Conservation (phyloP, 1,140 invertebrate genomes). For the Harpegnathos saltator region DNA sequence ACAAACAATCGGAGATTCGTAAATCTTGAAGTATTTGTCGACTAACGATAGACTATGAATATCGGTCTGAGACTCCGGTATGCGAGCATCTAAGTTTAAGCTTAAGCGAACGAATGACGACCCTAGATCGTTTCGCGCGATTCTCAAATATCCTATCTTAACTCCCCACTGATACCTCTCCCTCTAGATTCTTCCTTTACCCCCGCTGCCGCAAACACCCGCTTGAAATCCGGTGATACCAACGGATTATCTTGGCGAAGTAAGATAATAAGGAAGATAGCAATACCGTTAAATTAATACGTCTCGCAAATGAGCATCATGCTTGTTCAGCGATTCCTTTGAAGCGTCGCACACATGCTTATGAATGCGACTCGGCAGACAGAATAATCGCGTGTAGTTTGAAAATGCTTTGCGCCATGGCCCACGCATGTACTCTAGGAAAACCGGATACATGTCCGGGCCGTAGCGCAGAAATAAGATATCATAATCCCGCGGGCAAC, state of each 20-base stretch:
- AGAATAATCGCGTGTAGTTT: conserved; percentile 47
- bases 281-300: conserved; percentile 65
- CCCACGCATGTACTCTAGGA: conserved; percentile 69
- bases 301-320: conserved; percentile 35
- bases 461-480: conserved; percentile 79
- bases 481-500: conserved; percentile 78
- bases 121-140: conserved; percentile 49
- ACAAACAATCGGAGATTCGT: too few species aligned
- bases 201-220: conserved; percentile 3
- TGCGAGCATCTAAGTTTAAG: conserved; percentile 53
- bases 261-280: conserved; percentile 69
- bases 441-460: conserved; percentile 76
- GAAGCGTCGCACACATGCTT: conserved; percentile 44
- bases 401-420: conserved; percentile 41
- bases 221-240: conserved; percentile 39
- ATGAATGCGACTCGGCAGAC: background rate
- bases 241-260: conserved; percentile 45
- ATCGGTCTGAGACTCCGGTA: conserved; percentile 40
- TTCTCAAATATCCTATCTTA: conserved; percentile 48
- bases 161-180: conserved; percentile 11
- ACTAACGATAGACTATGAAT: too few species aligned
- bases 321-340: conserved; percentile 29
- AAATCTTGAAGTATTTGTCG: too few species aligned
- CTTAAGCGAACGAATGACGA: conserved; percentile 26
- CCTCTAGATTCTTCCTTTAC: background rate